phyloP scores from a whole-genome alignment of 2,113 vertebrate genomes.

The Gulo gulo region DNA sequence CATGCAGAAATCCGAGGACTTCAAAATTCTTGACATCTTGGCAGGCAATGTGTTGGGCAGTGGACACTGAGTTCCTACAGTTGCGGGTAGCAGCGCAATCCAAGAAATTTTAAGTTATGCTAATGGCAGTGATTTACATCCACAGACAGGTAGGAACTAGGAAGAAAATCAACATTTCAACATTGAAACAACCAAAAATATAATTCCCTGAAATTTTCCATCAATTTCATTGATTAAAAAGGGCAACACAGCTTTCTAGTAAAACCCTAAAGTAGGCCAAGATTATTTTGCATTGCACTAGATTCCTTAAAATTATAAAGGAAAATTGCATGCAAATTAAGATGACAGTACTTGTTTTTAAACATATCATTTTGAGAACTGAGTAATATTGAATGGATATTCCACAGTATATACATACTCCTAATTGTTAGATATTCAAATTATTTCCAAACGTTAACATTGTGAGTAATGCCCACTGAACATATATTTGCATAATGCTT shows the following conservation, averaged over 20 bases:
- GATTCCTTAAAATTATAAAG: background rate
- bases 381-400: background rate
- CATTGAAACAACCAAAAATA: background rate
- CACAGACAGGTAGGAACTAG: background rate
- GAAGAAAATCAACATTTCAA: background rate
- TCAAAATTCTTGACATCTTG: background rate
- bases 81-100: background rate
- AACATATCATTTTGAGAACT: background rate
- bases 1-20: background rate
- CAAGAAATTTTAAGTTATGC: background rate
- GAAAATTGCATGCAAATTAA: background rate
- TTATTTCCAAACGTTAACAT: background rate
- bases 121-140: background rate
- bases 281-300: background rate
- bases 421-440: background rate
- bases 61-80: background rate
- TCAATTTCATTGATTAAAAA: background rate
- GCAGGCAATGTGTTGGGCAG: background rate
- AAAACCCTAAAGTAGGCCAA: background rate
- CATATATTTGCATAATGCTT: background rate
- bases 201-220: background rate
- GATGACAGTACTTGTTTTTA: background rate
- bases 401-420: background rate
- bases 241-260: background rate
- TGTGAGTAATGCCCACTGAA: background rate